These are phyloP conservation scores for Neomonachus schauinslandi DNA, from an alignment of 2,113 vertebrate genomes.

Conservation along the genomic window DNA sequence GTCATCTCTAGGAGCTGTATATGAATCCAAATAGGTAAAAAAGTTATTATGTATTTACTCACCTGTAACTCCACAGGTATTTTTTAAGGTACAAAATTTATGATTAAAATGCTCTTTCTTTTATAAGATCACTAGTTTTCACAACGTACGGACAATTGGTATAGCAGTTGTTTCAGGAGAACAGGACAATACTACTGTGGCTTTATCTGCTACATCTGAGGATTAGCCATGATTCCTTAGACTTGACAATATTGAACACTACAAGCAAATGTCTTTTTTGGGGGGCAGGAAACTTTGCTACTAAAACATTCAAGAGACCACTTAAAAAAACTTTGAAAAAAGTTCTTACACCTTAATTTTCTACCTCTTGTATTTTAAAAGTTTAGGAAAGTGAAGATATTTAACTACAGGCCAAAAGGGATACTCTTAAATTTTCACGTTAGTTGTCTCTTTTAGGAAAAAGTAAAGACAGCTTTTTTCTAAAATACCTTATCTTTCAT, in stretches of 20 bases:
- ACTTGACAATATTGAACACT: neutral
- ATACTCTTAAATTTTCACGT: neutral
- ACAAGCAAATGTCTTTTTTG: neutral
- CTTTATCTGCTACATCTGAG: neutral
- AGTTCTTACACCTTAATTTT: neutral
- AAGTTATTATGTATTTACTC: neutral
- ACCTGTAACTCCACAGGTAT: neutral
- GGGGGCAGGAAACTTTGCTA: neutral
- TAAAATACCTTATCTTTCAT: neutral
- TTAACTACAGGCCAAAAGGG: neutral
- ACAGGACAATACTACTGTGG: neutral
- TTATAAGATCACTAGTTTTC: neutral
- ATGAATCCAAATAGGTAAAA: neutral
- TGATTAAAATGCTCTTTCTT: constrained; percentile 6
- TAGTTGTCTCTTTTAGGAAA: neutral
- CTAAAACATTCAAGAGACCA: neutral
- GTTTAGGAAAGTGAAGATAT: neutral
- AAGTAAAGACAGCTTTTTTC: neutral
- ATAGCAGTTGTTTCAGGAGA: neutral
- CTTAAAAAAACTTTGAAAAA: neutral
- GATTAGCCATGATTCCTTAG: neutral
- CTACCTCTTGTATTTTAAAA: neutral
- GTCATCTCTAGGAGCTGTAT: neutral
- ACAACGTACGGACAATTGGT: neutral
- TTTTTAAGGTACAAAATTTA: neutral